phyloP scores from a whole-genome alignment of 2,797 vertebrate species.

The Crocodylus rhombifer region DNA sequence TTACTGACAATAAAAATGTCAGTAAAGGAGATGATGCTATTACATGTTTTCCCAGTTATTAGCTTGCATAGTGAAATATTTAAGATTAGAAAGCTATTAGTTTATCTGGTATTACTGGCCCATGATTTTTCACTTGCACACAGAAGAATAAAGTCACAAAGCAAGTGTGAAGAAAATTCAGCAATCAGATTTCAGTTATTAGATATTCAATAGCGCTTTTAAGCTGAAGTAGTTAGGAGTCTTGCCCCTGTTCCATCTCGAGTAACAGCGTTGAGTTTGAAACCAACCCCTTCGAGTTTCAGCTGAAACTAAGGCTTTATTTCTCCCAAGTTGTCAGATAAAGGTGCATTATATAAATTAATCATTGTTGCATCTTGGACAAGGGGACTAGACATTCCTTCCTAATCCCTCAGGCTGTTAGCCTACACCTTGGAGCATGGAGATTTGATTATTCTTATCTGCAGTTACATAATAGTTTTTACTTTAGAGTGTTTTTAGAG shows the following conservation, averaged over 20 bases:
- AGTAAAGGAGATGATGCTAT: background rate
- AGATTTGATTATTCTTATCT: background rate
- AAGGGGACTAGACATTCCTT: background rate
- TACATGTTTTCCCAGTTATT: background rate
- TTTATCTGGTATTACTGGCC: background rate
- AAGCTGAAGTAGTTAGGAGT: too few relatives aligned
- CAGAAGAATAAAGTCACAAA: background rate
- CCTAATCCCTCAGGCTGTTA: background rate
- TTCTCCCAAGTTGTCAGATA: fast-evolving
- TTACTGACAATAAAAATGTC: background rate
- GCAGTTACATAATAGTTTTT: background rate
- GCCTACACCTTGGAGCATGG: fast-evolving
- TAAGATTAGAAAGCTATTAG: background rate
- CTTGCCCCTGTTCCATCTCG: background rate
- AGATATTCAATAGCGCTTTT: too few relatives aligned
- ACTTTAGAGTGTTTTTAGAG: background rate
- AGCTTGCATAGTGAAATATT: background rate
- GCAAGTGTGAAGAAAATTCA: background rate
- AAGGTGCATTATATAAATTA: background rate
- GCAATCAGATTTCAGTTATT: background rate
- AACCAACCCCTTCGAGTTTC: background rate
- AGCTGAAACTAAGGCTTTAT: fast-evolving
- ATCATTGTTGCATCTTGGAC: background rate
- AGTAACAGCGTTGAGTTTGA: background rate
- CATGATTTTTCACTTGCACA: background rate